A percentile compares a stretch with the other conserved stretches of the same genome.
phyloP scores from a whole-genome alignment of 2,888 invertebrate species.

The Drosophila macrospina region DNA sequence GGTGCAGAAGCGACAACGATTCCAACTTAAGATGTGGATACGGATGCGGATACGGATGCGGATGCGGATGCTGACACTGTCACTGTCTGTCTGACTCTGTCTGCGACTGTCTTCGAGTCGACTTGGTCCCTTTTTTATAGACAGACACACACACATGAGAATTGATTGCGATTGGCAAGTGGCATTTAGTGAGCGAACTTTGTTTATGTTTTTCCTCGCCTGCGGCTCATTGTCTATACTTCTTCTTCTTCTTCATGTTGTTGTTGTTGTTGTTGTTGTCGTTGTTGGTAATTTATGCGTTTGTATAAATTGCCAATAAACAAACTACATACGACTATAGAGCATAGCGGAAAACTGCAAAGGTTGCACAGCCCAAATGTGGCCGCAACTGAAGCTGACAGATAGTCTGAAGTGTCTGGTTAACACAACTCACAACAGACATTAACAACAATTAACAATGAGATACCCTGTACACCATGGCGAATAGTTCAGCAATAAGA shows the following conservation, averaged over 20 bases:
- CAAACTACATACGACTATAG: conserved; percentile 50
- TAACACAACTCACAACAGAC: conserved; percentile 71
- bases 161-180: conserved; percentile 82
- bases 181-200: conserved; percentile 78
- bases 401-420: conserved; percentile 56
- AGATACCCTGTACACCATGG: conserved; percentile 9
- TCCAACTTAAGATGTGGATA: conserved; percentile 50
- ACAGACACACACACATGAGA: conserved; percentile 59
- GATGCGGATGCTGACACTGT: conserved; percentile 54
- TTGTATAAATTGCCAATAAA: conserved; percentile 80
- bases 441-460: conserved; percentile 69
- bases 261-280: conserved; percentile 12
- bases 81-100: conserved; percentile 3
- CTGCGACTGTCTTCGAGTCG: conserved; percentile 41
- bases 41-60: conserved; percentile 37
- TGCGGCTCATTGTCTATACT: conserved; percentile 39
- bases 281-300: conserved; percentile 72
- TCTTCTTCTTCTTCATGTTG: conserved; percentile 2
- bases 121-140: conserved; percentile 69
- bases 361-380: conserved; percentile 50
- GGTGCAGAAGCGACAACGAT: conserved; percentile 31
- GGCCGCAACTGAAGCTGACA: conserved; percentile 28
- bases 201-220: conserved; percentile 68
- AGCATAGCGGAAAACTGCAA: conserved; percentile 60
- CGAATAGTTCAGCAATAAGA: neutral